Percentiles rank a stretch among this genome's conserved stretches.
Evolutionary conservation across 2,797 vertebrate genomes (phyloP).

Genomic region (Sciurus vulgaris): DNA sequence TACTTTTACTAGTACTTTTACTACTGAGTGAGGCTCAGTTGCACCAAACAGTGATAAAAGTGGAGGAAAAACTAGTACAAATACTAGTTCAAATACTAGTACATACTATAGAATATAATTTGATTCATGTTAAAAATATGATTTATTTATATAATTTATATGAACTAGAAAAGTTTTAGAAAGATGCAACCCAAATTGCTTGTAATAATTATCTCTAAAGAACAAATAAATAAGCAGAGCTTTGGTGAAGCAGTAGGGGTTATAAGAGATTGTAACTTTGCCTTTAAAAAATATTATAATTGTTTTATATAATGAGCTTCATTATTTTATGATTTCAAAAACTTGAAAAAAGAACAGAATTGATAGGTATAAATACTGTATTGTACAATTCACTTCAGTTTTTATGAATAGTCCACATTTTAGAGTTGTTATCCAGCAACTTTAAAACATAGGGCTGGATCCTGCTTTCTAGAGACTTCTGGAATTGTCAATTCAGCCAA

Average conservation of each 20-base stretch:
- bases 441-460: neutral
- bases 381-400: neutral
- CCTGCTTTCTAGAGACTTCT: neutral
- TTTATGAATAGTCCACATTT: neutral
- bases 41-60: too few species aligned
- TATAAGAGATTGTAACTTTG: neutral
- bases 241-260: neutral
- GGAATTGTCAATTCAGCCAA: neutral
- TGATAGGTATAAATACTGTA: neutral
- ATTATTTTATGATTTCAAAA: conserved; percentile 36
- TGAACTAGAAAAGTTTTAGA: neutral
- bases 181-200: neutral
- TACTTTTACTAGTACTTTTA: too few species aligned
- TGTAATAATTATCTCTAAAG: neutral
- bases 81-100: neutral
- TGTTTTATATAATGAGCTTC: neutral
- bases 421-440: neutral
- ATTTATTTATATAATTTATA: neutral
- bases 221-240: neutral
- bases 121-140: neutral
- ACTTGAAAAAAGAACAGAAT: neutral
- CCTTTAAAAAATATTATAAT: neutral
- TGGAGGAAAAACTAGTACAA: too few species aligned
- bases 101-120: neutral
- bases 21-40: too few species aligned